Base-by-base conservation (phyloP, 53 echinoderm and acorn worm genomes). In the Astropecten irregularis region DNA sequence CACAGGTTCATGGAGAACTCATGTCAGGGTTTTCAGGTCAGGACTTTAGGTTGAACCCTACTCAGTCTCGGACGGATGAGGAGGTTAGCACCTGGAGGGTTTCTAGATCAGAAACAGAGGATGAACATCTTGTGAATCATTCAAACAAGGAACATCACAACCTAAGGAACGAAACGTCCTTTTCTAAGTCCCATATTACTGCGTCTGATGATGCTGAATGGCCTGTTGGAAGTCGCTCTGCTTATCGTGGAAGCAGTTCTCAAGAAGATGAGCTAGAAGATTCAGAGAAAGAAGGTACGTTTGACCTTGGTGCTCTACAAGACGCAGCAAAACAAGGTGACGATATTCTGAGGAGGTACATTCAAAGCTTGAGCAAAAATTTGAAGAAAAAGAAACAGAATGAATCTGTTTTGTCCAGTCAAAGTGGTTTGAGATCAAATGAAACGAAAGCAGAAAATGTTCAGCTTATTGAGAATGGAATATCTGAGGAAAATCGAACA, bases 291-390 rank as follows among this genome's bases (percentile, higher is more conserved):
- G 86, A 92, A 40, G 66, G 67, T 4, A 66, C 79, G 29, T 89
- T 96, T 82, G 88, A 96, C 79, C 88, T 96, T 2, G 90, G 91
- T 16, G 93, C 89, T 2, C 58, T 96, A 30, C 93, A 93, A 56
- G 70, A 58, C 19, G 97, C 97, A 39, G 93, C 91, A 4, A 89
- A 94, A 60, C 87, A 92, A 65, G 94, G 97, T 1, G 94, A 96
- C 76, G 97, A 94, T 26, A 84, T 91, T 38, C 71, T 94, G 31
- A 84, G 88, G 38, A 88, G 85, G 53, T 94, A 94, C 40, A 89
- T 96, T 70, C 77, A 84, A 44, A 87, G 89, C 18, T 63, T 96
- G 63, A 95, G 88, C 9, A 69, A 89, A 47, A 91, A 76, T 18
- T 61, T 95, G 49, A 87, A 76, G 21, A 57, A 66, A 56, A 89